A percentile compares a stretch with the other conserved stretches of the same genome.
phyloP scores from a whole-genome alignment of 2,888 invertebrate genomes.

The Acanthoscelides obtectus region DNA sequence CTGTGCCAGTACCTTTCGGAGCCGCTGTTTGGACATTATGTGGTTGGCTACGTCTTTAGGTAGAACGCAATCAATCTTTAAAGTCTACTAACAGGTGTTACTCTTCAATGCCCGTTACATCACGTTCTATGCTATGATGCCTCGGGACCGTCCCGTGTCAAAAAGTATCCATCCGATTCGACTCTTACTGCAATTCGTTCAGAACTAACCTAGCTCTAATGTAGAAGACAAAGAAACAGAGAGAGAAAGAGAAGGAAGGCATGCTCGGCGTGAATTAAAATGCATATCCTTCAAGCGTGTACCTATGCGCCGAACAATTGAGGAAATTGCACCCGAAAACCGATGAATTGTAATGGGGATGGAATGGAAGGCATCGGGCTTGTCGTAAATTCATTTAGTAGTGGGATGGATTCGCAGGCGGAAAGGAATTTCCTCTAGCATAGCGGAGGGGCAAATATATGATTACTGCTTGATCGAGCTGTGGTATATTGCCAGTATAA shows the following conservation, averaged over 20 bases:
- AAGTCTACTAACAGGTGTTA: no score
- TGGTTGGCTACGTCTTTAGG: no score
- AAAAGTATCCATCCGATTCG: no score
- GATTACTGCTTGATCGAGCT: not conserved
- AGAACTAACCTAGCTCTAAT: no score
- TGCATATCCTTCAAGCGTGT: not conserved
- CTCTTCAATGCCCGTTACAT: no score
- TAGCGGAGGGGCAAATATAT: not conserved
- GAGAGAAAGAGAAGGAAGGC: not conserved
- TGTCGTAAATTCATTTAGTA: not conserved
- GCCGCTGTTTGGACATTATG: no score
- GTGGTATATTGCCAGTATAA: not conserved
- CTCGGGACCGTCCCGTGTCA: no score
- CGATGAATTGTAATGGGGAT: not conserved
- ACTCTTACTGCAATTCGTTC: no score
- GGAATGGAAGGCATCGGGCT: not conserved
- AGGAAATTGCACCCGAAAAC: not conserved
- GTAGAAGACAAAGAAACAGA: not conserved
- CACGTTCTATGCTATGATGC: no score
- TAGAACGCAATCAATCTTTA: no score
- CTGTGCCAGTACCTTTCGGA: no score
- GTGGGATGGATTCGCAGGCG: not conserved
- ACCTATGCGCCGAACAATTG: not conserved
- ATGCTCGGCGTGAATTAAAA: not conserved
- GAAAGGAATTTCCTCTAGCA: not conserved